These are phyloP conservation scores for Corydoras sp. DNA, from an alignment of 2,113 vertebrate genomes.

Conservation along the genomic window DNA sequence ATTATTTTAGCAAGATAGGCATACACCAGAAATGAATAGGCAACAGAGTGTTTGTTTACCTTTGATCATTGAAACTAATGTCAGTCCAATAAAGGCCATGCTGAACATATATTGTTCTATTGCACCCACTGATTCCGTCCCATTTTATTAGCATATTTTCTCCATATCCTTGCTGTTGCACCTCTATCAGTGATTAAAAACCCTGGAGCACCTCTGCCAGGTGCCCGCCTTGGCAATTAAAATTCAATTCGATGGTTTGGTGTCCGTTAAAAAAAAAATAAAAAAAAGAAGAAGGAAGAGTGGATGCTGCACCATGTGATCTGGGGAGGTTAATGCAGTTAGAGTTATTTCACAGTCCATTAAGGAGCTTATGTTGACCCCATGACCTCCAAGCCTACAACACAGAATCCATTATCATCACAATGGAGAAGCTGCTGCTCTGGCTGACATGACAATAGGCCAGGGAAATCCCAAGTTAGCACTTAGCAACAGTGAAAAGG, in stretches of 20 bases:
- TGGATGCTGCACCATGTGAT: slow-evolving; percentile 83
- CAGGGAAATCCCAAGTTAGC: slow-evolving; percentile 85
- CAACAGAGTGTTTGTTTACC: too few relatives aligned
- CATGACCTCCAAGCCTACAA: slow-evolving; percentile 91
- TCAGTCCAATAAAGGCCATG: slow-evolving; percentile 26
- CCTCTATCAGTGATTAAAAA: slow-evolving; percentile 67
- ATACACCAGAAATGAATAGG: slow-evolving; percentile 3
- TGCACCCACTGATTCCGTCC: slow-evolving; percentile 19
- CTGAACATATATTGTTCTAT: slow-evolving; percentile 17
- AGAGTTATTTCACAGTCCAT: slow-evolving; percentile 99
- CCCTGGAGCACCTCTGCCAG: slow-evolving; percentile 56
- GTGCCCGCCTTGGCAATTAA: slow-evolving; percentile 69
- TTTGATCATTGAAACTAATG: slow-evolving; percentile 2
- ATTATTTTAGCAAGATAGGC: slow-evolving; percentile 1
- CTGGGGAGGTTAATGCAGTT: slow-evolving; percentile 98
- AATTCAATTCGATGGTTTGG: slow-evolving; percentile 89
- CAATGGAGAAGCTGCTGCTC: slow-evolving; percentile 80
- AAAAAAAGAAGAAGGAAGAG: slow-evolving; percentile 81
- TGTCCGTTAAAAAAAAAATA: slow-evolving; percentile 79
- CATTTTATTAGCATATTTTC: slow-evolving; percentile 32
- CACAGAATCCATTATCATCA: slow-evolving; percentile 98
- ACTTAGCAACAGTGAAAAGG: slow-evolving; percentile 67
- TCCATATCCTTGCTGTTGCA: slow-evolving; percentile 53
- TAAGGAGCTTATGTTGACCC: slow-evolving; percentile 99
- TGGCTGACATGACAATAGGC: slow-evolving; percentile 75